These are phyloP conservation scores for Endotricha flammealis DNA, from an alignment of 2,888 invertebrate species.

Conservation along the genomic window DNA sequence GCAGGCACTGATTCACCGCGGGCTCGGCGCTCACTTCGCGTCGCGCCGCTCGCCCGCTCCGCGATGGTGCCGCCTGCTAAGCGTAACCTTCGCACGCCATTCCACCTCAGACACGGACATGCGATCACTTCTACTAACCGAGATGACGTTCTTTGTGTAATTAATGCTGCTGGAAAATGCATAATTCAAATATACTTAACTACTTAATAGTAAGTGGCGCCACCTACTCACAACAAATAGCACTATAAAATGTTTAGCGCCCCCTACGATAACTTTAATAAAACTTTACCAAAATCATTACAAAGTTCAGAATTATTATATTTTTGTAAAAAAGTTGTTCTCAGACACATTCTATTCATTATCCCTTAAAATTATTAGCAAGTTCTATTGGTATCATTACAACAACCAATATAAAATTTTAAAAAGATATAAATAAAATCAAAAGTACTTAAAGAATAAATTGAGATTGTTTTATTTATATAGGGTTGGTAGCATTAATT, in stretches of 20 bases:
- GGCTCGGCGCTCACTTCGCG: conserved; percentile 51
- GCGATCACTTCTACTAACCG: conserved; percentile 8
- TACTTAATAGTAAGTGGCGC: conserved; percentile 7
- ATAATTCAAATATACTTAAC: too few species aligned
- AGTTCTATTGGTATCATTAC: too few species aligned
- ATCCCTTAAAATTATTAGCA: too few species aligned
- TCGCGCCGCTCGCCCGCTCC: conserved; percentile 22
- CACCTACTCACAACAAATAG: conserved; percentile 2
- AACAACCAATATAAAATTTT: conserved; percentile 10
- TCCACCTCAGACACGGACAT: conserved; percentile 24
- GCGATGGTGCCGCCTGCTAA: conserved; percentile 23
- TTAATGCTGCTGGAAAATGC: background rate
- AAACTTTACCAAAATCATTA: too few species aligned
- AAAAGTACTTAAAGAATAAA: conserved; percentile 44
- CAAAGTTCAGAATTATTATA: too few species aligned
- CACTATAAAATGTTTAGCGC: background rate
- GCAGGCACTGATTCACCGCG: conserved; percentile 37
- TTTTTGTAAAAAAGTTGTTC: too few species aligned
- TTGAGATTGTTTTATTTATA: conserved; percentile 70
- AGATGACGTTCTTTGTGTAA: conserved; percentile 11
- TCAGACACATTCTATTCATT: too few species aligned
- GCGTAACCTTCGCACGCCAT: conserved; percentile 33
- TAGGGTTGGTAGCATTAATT: conserved; percentile 50
- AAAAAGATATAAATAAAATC: conserved; percentile 22
- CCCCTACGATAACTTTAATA: background rate